Evolutionary conservation across 2,113 vertebrate genomes (phyloP).

Genomic region (Pseudois nayaur): DNA sequence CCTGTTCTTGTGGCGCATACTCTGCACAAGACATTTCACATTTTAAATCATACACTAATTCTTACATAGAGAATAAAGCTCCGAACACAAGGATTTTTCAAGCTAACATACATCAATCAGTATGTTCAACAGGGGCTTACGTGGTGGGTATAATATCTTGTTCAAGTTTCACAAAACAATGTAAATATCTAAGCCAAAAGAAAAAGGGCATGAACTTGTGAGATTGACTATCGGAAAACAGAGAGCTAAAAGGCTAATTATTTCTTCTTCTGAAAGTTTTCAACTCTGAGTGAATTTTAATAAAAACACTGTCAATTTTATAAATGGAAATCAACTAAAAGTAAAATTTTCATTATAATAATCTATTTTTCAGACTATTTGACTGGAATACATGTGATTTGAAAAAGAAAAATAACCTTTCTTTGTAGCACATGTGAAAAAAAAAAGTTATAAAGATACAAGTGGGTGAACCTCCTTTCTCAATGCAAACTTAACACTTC

Average conservation of each 20-base stretch:
- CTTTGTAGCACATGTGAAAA: background rate
- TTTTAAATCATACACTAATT: background rate
- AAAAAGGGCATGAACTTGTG: background rate
- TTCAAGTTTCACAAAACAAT: background rate
- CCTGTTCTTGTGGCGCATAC: background rate
- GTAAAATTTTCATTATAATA: background rate
- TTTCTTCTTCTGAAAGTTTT: background rate
- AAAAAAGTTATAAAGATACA: background rate
- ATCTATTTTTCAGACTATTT: background rate
- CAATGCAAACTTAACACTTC: background rate
- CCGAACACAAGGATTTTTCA: background rate
- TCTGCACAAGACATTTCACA: background rate
- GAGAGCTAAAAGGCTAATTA: background rate
- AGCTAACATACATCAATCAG: background rate
- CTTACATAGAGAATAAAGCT: background rate
- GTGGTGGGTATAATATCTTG: background rate
- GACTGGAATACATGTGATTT: background rate
- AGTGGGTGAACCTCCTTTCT: background rate
- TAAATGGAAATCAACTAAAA: background rate
- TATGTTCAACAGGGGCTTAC: background rate
- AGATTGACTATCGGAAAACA: background rate
- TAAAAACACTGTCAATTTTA: background rate
- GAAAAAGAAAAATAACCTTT: slow-evolving; percentile 10
- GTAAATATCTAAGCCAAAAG: background rate
- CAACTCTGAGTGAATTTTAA: background rate